Base-by-base conservation (phyloP, 2,113 vertebrate species). In the Hydropotes inermis region DNA sequence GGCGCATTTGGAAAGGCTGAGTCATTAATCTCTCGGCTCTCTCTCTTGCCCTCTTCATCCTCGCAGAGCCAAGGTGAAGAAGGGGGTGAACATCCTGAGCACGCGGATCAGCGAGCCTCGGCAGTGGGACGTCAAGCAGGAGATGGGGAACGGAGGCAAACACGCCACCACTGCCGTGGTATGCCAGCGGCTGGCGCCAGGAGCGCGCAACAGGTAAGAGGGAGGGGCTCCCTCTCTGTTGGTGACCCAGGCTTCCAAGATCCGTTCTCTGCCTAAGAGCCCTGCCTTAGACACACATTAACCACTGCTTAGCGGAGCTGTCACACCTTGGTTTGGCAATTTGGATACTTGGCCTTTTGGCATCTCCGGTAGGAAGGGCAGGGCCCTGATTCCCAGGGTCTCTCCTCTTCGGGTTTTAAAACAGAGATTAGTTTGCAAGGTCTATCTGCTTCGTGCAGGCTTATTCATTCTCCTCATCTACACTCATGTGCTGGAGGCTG, bases 61-160 rank as follows among this genome's bases (percentile, higher is more conserved):
- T 87, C 47, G 64, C 98, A 99, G 99, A 96, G 99, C 99, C 21
- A 99, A 99, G 97, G 99, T 99, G 97, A 99, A 99, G 98, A 99
- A 99, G 78, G 99, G 99, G 0, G 99, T 99, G 70, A 99, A 98
- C 89, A 98, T 99, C 27, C 98, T 99, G 12, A 94, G 96, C 0
- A 95, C 98, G 0, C 98, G 95, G 98, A 95, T 97, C 1, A 98
- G 98, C 0, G 98, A 99, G 91, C 98, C 99, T 0, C 97, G 28
- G 52, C 99, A 98, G 90, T 99, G 99, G 99, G 99, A 98, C 0
- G 92, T 99, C 81, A 97, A 95, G 2, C 99, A 99, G 52, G 99
- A 99, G 94, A 89, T 98, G 87, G 99, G 98, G 1, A 98, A 98
- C 0, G 98, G 99, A 12, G 99, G 99, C 0, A 99, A 99, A 64